These are phyloP conservation scores for Oxyura jamaicensis DNA, from an alignment of 2,113 vertebrate genomes.

Conservation along the genomic window DNA sequence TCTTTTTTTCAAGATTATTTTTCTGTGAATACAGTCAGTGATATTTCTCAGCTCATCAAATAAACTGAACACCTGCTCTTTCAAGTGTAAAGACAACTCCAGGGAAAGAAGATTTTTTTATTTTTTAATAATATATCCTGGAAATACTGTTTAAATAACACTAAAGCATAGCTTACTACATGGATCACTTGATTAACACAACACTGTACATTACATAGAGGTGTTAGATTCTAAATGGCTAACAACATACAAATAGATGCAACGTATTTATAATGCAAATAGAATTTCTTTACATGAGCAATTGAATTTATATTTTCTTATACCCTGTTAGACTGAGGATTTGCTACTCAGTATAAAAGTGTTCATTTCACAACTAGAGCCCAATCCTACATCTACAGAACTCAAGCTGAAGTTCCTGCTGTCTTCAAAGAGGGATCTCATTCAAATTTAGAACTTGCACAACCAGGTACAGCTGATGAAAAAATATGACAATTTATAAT, in stretches of 20 bases:
- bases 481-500: neutral
- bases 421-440: neutral
- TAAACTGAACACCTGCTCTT: slow-evolving; percentile 54
- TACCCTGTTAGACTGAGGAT: neutral
- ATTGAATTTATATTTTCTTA: neutral
- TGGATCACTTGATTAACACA: neutral
- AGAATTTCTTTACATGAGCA: neutral
- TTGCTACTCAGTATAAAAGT: neutral
- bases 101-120: slow-evolving; percentile 35
- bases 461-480: neutral
- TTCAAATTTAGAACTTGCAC: neutral
- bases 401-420: neutral
- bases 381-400: neutral
- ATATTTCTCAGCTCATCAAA: slow-evolving; percentile 50
- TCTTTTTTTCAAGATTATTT: neutral
- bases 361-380: neutral
- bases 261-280: neutral
- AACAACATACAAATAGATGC: neutral
- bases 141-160: slow-evolving; percentile 17
- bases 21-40: neutral
- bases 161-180: neutral
- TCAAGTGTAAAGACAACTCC: slow-evolving; percentile 48
- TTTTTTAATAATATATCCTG: neutral
- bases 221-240: neutral
- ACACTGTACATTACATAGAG: neutral